phyloP scores from a whole-genome alignment of 2,888 invertebrate genomes.

The Ommatoiulus sabulosus region DNA sequence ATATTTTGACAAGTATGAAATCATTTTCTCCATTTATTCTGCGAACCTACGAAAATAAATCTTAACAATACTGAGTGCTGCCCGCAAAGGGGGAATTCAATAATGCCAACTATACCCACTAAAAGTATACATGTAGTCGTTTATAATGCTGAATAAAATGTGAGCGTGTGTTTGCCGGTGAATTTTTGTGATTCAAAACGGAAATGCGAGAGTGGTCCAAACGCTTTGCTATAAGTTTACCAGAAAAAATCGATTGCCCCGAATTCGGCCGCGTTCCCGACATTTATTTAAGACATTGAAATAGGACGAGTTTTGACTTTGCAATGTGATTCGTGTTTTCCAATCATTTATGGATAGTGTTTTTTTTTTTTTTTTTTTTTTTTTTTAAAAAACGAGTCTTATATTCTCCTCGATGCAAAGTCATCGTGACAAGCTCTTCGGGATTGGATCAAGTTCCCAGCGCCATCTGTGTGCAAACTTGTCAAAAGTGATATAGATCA shows the following conservation, averaged over 20 bases:
- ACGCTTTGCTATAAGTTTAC: not conserved
- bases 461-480: not conserved
- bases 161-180: not conserved
- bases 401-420: not conserved
- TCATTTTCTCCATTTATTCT: no score
- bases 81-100: no score
- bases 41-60: no score
- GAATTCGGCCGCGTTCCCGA: not conserved
- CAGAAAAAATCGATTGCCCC: slow-evolving; percentile 1
- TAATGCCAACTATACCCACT: no score
- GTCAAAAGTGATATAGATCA: not conserved
- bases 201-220: not conserved
- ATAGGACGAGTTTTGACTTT: slow-evolving; percentile 22
- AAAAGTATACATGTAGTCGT: not conserved
- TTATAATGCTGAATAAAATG: not conserved
- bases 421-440: not conserved
- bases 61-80: no score
- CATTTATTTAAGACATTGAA: not conserved
- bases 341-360: not conserved
- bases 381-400: not conserved
- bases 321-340: not conserved
- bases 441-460: not conserved
- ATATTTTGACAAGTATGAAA: no score
- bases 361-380: no score
- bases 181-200: not conserved